Base-by-base conservation (phyloP, 2,888 invertebrate species). In the Cybosia mesomella region DNA sequence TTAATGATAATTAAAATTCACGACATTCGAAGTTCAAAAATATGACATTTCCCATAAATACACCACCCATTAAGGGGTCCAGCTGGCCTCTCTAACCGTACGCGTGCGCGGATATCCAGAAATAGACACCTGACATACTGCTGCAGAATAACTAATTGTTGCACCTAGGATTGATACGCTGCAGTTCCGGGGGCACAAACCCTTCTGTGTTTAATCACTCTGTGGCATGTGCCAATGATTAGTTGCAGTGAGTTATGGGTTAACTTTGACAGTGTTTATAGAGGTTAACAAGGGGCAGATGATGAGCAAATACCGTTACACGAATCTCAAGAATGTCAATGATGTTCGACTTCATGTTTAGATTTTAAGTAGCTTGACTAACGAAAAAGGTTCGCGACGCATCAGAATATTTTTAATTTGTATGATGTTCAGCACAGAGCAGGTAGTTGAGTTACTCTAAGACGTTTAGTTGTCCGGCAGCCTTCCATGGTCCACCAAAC, bases 221-320 rank as follows among this genome's bases (percentile, higher is more conserved):
- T 79, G 71, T 73, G 72, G 72, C 68, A 70, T 81, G 66, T 84
- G 86, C 83, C 87, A 88, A 89, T 90, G 92, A 94, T 94, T 93
- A 92, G 92, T 84, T 72, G 74, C 71, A 84, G 82, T 92, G 93
- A 93, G 84, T 91, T 87, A 93, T 91, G 89, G 85, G 67, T 66
- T 68, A 79, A 73, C 82, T 82, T 83, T 83, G 86, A 85, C 88
- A 83, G 76, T 85, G 82, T 84, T 90, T 87, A 87, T 83, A 80
- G 88, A 80, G 93, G 92, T 92, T 92, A 92, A 92, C 88, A 88
- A 89, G 92, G 92, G 87, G 79, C 80, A 81, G 79, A 79, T 81
- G 81, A 81, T 74, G 81, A 61, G 76, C 67, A 80, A 72, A 68
- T 63, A 65, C 58, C 59, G 59, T 66, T 65, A 69, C 49, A 71